Evolutionary conservation across 2,797 vertebrate genomes (phyloP).

Genomic region (Crypturellus tataupa): DNA sequence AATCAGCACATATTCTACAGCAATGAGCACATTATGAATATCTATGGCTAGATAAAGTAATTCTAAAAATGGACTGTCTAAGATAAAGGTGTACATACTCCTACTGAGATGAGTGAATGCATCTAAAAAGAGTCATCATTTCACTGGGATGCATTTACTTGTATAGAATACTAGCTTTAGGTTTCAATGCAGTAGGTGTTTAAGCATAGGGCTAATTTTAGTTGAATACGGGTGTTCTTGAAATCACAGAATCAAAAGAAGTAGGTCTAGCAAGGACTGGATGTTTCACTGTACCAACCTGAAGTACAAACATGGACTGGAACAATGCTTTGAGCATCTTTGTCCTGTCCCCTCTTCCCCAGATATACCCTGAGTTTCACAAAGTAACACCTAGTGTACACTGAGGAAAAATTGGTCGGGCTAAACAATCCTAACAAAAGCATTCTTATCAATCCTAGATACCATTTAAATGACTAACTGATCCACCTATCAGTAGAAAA

Average conservation of each 20-base stretch:
- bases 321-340: background rate
- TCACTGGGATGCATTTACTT: background rate
- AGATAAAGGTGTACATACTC: conserved; percentile 16
- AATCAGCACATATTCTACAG: conserved; percentile 10
- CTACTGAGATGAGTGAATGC: background rate
- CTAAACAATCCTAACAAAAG: background rate
- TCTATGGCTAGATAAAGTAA: background rate
- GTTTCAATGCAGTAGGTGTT: background rate
- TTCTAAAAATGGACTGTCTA: conserved; percentile 8
- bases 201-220: background rate
- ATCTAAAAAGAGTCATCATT: background rate
- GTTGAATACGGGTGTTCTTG: background rate
- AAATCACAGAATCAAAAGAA: background rate
- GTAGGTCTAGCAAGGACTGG: background rate
- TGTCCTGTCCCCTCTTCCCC: accelerated
- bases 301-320: background rate
- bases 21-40: conserved; percentile 2
- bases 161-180: background rate
- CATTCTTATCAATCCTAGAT: background rate
- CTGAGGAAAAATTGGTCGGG: background rate
- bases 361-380: background rate
- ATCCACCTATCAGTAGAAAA: background rate
- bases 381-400: background rate
- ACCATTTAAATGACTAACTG: background rate
- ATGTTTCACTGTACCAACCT: background rate